Base-by-base conservation (phyloP, 2,113 vertebrate genomes). In the Sigmodon hispidus region DNA sequence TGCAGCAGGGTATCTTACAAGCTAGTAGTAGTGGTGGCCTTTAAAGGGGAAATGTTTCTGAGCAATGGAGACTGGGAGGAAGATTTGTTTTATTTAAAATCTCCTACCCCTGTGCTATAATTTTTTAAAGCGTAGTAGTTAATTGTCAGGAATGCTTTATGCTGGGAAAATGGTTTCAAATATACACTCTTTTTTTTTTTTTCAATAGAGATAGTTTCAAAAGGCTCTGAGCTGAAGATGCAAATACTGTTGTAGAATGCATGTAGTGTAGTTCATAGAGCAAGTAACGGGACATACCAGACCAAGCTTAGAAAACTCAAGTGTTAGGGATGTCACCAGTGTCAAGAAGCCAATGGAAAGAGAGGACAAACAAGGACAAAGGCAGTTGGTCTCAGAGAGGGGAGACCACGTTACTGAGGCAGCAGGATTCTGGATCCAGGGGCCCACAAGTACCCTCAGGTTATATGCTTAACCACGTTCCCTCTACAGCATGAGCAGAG, bases 81-180 rank as follows among this genome's bases (percentile, higher is more conserved):
- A 69, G 45, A 16, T 59, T 55, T 19, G n/a, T 87, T 83, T 93
- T 72, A 19, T 72, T 90, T 93, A 2, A 69, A 2, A 69, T 36
- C 34, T n/a, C 19, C 29, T 7, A 11, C 22, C 79, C 50, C 63
- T 21, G 24, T 77, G 13, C 80, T 52, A 21, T 89, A n/a, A 73
- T 89, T 95, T 43, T 50, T 0, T 84, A 83, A 95, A 92, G 59
- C 9, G 55, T 50, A 84, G 21, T 26, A 70, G 43, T 36, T 93
- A 94, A 96, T 81, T 95, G 26, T 90, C 34, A 77, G 17, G 57
- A 63, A 57, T 76, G 48, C 15, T 36, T 81, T 95, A 92, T 67
- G 40, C 92, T 90, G 55, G 55, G 70, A 94, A 26, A 45, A 65
- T 63, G 1, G 19, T 89, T 95, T 87, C 87, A 93, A 34, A 73